phyloP scores from a whole-genome alignment of 1,140 invertebrate species.

The Anastrepha obliqua region DNA sequence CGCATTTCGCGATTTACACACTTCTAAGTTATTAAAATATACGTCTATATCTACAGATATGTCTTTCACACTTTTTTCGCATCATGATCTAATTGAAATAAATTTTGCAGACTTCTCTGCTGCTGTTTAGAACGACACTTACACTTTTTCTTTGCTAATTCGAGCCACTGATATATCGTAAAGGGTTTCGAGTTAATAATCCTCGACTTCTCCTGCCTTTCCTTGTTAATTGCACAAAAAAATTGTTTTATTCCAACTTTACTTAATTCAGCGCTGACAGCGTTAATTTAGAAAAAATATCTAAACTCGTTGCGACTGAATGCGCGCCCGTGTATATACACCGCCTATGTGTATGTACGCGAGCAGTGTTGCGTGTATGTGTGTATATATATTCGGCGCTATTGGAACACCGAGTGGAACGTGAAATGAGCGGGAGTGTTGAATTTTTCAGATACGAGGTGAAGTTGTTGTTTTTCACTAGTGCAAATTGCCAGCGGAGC shows the following conservation, averaged over 20 bases:
- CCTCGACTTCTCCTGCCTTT: neutral
- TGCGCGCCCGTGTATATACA: slow-evolving; percentile 27
- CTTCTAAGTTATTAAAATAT: neutral
- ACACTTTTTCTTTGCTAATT: slow-evolving; percentile 1
- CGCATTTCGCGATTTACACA: slow-evolving; percentile 11
- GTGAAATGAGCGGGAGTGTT: slow-evolving; percentile 45
- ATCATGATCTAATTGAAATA: neutral
- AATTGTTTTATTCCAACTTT: slow-evolving; percentile 21
- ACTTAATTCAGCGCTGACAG: neutral
- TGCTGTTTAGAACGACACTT: neutral
- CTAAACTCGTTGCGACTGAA: slow-evolving; percentile 34
- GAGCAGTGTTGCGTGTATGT: neutral
- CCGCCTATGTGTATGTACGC: neutral
- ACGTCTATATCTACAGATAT: neutral
- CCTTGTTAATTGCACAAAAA: slow-evolving; percentile 17
- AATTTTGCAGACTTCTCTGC: neutral
- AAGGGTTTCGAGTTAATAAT: neutral
- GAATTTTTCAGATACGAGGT: slow-evolving; percentile 18
- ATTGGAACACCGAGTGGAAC: slow-evolving; percentile 36
- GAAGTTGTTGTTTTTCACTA: slow-evolving; percentile 30
- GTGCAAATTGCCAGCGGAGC: slow-evolving; percentile 53
- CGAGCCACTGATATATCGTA: neutral
- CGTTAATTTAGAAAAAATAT: slow-evolving; percentile 8
- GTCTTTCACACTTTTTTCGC: neutral
- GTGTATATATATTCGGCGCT: slow-evolving; percentile 3